Base-by-base conservation (phyloP, 2,797 vertebrate genomes). In the Rhinophrynus dorsalis region DNA sequence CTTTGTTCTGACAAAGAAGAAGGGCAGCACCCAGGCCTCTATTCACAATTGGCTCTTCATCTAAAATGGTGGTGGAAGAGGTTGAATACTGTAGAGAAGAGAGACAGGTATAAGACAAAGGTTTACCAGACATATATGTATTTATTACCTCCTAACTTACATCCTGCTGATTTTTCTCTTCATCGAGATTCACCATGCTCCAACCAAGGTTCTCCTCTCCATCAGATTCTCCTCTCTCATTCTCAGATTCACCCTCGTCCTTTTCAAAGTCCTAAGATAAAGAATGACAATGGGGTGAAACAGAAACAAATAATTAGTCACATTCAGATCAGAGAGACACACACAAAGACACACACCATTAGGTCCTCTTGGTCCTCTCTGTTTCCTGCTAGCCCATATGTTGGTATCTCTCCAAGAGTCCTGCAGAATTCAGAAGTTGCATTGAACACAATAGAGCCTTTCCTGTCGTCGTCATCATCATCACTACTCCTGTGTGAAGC, bases 351-450 rank as follows among this genome's bases (percentile, higher is more conserved):
- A 29, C 77, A 4, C 70, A 92, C 91, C 93, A 97, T 94, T 15
- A 96, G 92, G 42, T 96, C 95, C 17, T 95, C 94, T 77, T 96
- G 94, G 78, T 96, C 95, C 77, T 95, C 94, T 13, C 94, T 80
- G 88, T 97, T 97, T 26, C 95, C 95, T 0, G 95, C 95, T 61
- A 94, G 83, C 17, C 95, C 94, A 0, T 97, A 96, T 1, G 95
- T 97, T 57, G 95, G 95, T 80, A 97, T 96, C 75, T 96, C 95
- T 2, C 95, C 95, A 10, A 96, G 83, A 0, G 94, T 95, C 72
- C 94, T 91, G 80, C 95, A 97, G 82, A 97, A 97, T 83, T 96
- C 95, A 0, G 95, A 97, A 0, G 94, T 95, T 81, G 93, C 94
- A 0, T 97, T 96, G 74, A 96, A 97, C 20, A 95, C 91, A 0